Evolutionary conservation across 2,888 invertebrate genomes (phyloP), one percentile per base, ranked within the genome.

Genomic region (Dolomedes plantarius): DNA sequence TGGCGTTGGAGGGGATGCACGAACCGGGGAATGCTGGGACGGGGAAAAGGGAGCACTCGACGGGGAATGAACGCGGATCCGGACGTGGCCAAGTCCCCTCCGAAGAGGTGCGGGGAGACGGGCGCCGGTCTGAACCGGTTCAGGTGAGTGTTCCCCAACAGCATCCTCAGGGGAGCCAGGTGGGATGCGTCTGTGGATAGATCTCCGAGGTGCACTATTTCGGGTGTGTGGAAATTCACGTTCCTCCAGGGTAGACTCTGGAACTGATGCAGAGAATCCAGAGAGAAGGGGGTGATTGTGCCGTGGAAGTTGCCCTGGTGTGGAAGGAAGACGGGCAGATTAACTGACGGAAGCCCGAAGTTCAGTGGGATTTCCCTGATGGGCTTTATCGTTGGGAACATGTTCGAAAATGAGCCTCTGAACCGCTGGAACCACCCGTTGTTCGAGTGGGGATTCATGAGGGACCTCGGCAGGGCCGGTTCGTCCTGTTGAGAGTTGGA

Each of bases 351-450:
- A 46, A n/a, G 56, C 19, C 74, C 62, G n/a, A 39, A 39, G 28
- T 41, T 16, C 46, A 46, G 71, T 11, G 41, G 41, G 36, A 39
- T 62, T 41, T 16, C 28, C 1, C 31, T 27, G 2, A 31, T 31
- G 7, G 85, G 79, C 28, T n/a, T 79, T 6, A 39, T n/a, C n/a
- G 69, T 41, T 0, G 78, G 73, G 36, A 79, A 64, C 46, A 79
- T 64, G 32, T 64, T 79, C 11, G 79, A 86, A 16, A 79, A 74
- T 0, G 85, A 79, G 31, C 67, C 74, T 32, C 16, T 78, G 28
- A 86, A 62, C 28, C 64, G 74, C 19, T 79, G 69, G n/a, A 78
- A 41, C 78, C 68, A 86, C 7, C 79, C 41, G n/a, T 41, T 71
- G 27, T 46, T 41, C 0, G 13, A 36, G 0, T 41, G 23, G 0